A percentile compares a stretch with the other conserved stretches of the same genome.
These are phyloP conservation scores for Darevskia mixta DNA, from an alignment of 2,797 vertebrate genomes.

Conservation along the genomic window DNA sequence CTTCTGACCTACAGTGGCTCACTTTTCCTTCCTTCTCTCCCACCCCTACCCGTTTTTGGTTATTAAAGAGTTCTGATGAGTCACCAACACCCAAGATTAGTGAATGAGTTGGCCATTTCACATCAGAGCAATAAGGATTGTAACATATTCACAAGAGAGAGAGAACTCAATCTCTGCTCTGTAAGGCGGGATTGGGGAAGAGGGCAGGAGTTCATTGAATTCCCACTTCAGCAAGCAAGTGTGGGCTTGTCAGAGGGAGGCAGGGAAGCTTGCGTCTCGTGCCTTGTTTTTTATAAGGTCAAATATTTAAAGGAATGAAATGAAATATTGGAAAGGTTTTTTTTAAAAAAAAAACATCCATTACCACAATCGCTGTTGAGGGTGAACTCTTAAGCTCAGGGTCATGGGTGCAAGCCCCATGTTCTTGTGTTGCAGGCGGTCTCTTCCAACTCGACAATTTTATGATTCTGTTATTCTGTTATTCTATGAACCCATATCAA, in stretches of 20 bases:
- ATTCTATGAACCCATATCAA: no score
- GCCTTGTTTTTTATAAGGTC: neutral
- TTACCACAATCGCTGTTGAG: neutral
- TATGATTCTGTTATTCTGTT: neutral
- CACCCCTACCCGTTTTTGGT: neutral
- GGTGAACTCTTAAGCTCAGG: neutral
- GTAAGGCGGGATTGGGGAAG: neutral
- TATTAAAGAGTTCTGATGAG: slow-evolving; percentile 18
- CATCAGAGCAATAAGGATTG: neutral
- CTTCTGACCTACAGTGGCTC: neutral
- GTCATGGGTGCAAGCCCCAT: neutral
- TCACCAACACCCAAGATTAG: slow-evolving; percentile 4
- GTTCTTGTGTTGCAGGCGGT: no score
- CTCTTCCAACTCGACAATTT: no score
- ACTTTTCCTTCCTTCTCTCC: slow-evolving; percentile 8
- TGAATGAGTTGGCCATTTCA: slow-evolving; percentile 32
- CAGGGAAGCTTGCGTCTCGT: neutral
- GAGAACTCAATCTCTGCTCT: neutral
- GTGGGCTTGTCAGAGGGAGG: neutral
- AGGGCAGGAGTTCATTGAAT: rapidly evolving
- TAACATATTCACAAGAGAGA: neutral
- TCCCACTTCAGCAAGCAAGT: neutral
- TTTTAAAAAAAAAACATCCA: neutral
- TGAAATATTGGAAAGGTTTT: neutral
- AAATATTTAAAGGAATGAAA: neutral